Evolutionary conservation across 1,140 invertebrate species (phyloP).

Genomic region (Pinna nobilis): DNA sequence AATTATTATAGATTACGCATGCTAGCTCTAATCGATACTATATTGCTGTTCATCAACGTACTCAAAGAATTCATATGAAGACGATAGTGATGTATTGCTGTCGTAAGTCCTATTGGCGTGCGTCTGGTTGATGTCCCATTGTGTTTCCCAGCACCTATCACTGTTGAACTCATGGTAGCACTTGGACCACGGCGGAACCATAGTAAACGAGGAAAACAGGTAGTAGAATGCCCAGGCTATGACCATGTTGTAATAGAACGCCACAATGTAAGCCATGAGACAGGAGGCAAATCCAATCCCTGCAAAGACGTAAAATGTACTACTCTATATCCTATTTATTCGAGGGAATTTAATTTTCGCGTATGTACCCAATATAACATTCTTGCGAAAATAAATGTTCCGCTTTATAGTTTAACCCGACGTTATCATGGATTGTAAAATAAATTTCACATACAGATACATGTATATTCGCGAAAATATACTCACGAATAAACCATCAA

Average conservation of each 20-base stretch:
- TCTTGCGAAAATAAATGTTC: too few species aligned
- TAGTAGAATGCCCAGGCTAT: conserved; percentile 98
- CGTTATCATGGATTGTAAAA: too few species aligned
- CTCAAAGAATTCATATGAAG: conserved; percentile 62
- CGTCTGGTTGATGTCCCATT: conserved; percentile 88
- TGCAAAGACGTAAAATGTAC: conserved; percentile 43
- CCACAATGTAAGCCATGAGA: conserved; percentile 97
- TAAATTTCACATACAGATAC: too few species aligned
- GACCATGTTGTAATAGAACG: conserved; percentile 99
- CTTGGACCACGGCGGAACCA: conserved; percentile 93
- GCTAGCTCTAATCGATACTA: background rate
- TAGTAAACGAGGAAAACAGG: conserved; percentile 95
- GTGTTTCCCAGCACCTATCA: conserved; percentile 79
- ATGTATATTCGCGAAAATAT: too few species aligned
- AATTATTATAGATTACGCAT: too few species aligned
- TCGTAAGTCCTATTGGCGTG: conserved; percentile 35
- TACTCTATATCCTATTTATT: too few species aligned
- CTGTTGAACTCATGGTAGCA: conserved; percentile 87
- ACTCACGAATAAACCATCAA: too few species aligned
- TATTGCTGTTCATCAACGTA: conserved; percentile 50
- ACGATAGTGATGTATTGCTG: conserved; percentile 47
- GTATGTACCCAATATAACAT: too few species aligned
- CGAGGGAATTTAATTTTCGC: too few species aligned
- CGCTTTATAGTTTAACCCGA: too few species aligned
- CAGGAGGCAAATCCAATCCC: conserved; percentile 72